Evolutionary conservation across 2,888 invertebrate genomes (phyloP).

Genomic region (Campoplex capitator): DNA sequence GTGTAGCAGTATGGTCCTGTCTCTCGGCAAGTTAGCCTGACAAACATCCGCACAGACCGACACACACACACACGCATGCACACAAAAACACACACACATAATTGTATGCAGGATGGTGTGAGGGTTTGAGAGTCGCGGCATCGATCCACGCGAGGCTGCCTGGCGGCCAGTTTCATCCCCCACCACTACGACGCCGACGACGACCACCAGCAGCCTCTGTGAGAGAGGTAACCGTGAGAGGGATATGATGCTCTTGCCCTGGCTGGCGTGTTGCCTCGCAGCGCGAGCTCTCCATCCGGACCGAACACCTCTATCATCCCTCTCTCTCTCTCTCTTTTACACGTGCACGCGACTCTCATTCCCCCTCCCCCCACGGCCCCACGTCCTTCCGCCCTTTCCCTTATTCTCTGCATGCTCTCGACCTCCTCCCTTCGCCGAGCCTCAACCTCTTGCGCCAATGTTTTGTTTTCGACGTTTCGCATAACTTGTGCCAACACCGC

Average conservation of each 20-base stretch:
- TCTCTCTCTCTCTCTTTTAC: constrained; percentile 9
- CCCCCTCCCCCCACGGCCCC: neutral
- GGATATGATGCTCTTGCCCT: constrained; percentile 61
- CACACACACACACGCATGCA: neutral
- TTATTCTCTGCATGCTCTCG: constrained; percentile 1
- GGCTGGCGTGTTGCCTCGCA: constrained; percentile 43
- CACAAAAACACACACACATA: constrained; percentile 7
- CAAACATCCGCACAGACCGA: neutral
- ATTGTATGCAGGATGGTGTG: constrained; percentile 57
- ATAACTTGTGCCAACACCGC: constrained; percentile 59
- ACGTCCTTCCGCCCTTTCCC: neutral
- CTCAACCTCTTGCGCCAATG: constrained; percentile 50
- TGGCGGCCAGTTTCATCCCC: constrained; percentile 78
- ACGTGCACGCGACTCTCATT: constrained; percentile 53
- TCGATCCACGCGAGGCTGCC: constrained; percentile 80
- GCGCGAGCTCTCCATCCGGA: constrained; percentile 54
- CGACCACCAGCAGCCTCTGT: constrained; percentile 32
- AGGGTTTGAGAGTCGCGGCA: constrained; percentile 73
- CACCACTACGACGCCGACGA: constrained; percentile 68
- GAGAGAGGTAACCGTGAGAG: constrained; percentile 47
- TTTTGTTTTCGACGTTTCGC: constrained; percentile 63
- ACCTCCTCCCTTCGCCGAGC: constrained; percentile 11
- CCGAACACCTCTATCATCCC: constrained; percentile 48
- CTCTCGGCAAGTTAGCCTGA: constrained; percentile 31
- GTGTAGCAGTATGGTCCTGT: constrained; percentile 21